A percentile compares a stretch with the other conserved stretches of the same genome.
Conservation (phyloP, 2,888 invertebrate species). For the Drosophila conformis region DNA sequence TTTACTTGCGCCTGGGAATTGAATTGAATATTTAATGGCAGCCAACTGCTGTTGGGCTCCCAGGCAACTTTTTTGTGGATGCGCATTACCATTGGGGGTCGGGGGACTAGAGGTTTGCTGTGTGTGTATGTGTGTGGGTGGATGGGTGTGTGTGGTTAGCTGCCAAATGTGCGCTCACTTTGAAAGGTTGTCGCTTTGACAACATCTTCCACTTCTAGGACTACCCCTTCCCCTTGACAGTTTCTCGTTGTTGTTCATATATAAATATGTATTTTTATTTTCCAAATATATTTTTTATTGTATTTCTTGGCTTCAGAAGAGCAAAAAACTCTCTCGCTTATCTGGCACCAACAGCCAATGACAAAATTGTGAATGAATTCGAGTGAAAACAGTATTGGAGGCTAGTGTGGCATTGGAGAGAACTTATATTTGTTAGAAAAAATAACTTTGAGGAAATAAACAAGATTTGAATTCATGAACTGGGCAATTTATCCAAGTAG, state of each 20-base stretch:
- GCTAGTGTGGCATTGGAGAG: background rate
- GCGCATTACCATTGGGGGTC: slow-evolving; percentile 1
- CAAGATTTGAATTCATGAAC: too few relatives aligned
- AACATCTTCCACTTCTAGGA: slow-evolving; percentile 17
- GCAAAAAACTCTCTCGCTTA: background rate
- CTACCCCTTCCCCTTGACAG: background rate
- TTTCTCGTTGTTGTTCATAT: slow-evolving; percentile 1
- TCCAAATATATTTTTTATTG: background rate
- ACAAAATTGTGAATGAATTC: slow-evolving; percentile 1
- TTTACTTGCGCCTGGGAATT: slow-evolving; percentile 54
- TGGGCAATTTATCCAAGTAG: too few relatives aligned
- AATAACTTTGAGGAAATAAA: too few relatives aligned
- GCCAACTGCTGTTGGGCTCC: slow-evolving; percentile 69
- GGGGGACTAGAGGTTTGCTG: slow-evolving; percentile 10
- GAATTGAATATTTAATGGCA: slow-evolving; percentile 81
- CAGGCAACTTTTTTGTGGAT: slow-evolving; percentile 26
- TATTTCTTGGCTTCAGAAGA: background rate
- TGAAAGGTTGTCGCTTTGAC: slow-evolving; percentile 44
- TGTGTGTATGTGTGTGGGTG: slow-evolving; percentile 13
- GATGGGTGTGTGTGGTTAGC: slow-evolving; percentile 38
- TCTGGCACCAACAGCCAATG: slow-evolving; percentile 29
- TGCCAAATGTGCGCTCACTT: slow-evolving; percentile 48
- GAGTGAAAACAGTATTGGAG: background rate
- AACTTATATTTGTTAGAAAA: background rate
- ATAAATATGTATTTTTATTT: slow-evolving; percentile 14